These are phyloP conservation scores for Phalloptychus januarius DNA, from an alignment of 2,797 vertebrate species.

Conservation along the genomic window DNA sequence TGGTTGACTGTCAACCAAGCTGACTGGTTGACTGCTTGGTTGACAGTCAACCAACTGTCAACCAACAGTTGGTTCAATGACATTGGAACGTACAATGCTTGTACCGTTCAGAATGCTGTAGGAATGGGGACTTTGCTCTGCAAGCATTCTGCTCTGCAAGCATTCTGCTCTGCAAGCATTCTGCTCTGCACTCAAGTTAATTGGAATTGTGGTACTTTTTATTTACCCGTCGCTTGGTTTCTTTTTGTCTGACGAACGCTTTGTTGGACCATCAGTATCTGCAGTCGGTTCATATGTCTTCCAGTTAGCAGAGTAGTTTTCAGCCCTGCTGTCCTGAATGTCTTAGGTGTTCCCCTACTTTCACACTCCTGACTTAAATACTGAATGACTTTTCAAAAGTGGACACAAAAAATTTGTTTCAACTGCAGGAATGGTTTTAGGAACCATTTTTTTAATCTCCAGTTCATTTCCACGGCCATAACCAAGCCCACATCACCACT, in stretches of 20 bases:
- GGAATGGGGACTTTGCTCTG: background rate
- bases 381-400: background rate
- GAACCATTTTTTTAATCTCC: background rate
- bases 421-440: background rate
- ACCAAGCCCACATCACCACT: background rate
- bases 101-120: background rate
- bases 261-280: background rate
- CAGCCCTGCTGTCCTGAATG: background rate
- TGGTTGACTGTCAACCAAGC: no score
- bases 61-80: no score
- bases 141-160: background rate
- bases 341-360: background rate
- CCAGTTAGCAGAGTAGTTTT: background rate
- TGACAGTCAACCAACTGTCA: no score
- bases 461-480: background rate
- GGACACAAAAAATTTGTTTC: background rate
- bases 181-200: background rate
- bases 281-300: background rate
- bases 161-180: background rate
- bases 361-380: background rate
- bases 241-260: background rate
- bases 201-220: background rate
- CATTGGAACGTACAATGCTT: no score
- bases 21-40: no score
- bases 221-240: background rate